These are phyloP conservation scores for Phrynocephalus vlangalii DNA, from an alignment of 2,797 vertebrate genomes.

Conservation along the genomic window DNA sequence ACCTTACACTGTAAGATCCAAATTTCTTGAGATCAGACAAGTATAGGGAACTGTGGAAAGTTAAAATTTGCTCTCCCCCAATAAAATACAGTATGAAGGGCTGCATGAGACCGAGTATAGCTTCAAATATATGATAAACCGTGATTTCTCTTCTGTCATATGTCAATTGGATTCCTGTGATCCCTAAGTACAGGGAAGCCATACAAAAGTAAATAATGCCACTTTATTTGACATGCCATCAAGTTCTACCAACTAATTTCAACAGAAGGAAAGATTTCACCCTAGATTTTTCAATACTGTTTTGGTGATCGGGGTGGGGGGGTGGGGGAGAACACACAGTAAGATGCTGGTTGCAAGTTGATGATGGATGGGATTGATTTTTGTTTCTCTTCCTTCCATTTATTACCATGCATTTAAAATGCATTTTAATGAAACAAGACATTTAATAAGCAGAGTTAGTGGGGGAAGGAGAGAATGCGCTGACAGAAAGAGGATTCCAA, in stretches of 20 bases:
- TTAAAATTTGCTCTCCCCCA: too few relatives aligned
- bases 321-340: too few relatives aligned
- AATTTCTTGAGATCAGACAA: too few relatives aligned
- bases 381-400: background rate
- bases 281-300: background rate
- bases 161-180: background rate
- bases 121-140: too few relatives aligned
- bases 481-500: background rate
- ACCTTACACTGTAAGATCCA: too few relatives aligned
- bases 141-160: background rate
- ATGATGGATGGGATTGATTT: conserved; percentile 8
- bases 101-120: too few relatives aligned
- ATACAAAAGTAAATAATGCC: background rate
- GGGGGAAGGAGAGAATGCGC: background rate
- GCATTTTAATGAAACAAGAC: conserved; percentile 10
- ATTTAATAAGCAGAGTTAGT: background rate
- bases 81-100: too few relatives aligned
- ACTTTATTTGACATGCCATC: background rate
- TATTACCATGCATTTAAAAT: conserved; percentile 21
- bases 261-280: background rate
- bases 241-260: background rate
- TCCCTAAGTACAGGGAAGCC: too few relatives aligned
- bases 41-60: too few relatives aligned
- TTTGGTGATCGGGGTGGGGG: background rate
- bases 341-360: background rate